These are phyloP conservation scores for Venusia cambrica DNA, from an alignment of 2,888 invertebrate genomes.

Conservation along the genomic window DNA sequence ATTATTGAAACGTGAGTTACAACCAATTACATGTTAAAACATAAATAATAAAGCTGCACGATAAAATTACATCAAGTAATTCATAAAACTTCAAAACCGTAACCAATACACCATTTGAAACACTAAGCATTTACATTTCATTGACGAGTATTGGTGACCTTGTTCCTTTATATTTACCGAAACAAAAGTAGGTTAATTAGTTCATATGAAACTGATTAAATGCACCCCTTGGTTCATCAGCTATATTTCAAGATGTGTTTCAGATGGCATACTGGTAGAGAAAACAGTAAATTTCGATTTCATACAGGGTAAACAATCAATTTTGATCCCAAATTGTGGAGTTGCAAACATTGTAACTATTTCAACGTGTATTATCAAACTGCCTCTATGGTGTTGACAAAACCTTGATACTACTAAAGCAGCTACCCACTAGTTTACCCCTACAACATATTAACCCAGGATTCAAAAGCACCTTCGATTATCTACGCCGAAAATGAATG, in stretches of 20 bases:
- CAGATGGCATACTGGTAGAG: slow-evolving; percentile 20
- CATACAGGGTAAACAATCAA: slow-evolving; percentile 39
- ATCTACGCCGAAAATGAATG: too few relatives aligned
- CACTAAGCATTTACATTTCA: too few relatives aligned
- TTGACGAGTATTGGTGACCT: slow-evolving; percentile 8
- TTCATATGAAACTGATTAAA: too few relatives aligned
- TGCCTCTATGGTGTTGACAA: slow-evolving; percentile 32
- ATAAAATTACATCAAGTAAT: slow-evolving; percentile 35
- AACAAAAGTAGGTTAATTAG: too few relatives aligned
- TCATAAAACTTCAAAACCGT: slow-evolving; percentile 19
- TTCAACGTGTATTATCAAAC: slow-evolving; percentile 26
- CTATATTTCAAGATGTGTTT: slow-evolving; percentile 13
- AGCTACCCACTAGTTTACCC: too few relatives aligned
- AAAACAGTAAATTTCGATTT: slow-evolving; percentile 44
- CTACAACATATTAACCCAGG: too few relatives aligned
- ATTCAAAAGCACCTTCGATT: too few relatives aligned
- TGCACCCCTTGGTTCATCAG: too few relatives aligned
- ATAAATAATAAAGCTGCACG: slow-evolving; percentile 80
- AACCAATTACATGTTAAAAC: slow-evolving; percentile 79
- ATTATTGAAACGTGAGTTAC: slow-evolving; percentile 80
- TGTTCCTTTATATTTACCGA: too few relatives aligned
- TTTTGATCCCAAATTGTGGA: slow-evolving; percentile 65
- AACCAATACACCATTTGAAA: slow-evolving; percentile 23
- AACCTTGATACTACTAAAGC: slow-evolving; percentile 47
- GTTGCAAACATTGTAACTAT: slow-evolving; percentile 22